Percentiles rank a stretch among this genome's conserved stretches.
phyloP scores from a whole-genome alignment of 2,797 vertebrate genomes.

The Sardinella longiceps region DNA sequence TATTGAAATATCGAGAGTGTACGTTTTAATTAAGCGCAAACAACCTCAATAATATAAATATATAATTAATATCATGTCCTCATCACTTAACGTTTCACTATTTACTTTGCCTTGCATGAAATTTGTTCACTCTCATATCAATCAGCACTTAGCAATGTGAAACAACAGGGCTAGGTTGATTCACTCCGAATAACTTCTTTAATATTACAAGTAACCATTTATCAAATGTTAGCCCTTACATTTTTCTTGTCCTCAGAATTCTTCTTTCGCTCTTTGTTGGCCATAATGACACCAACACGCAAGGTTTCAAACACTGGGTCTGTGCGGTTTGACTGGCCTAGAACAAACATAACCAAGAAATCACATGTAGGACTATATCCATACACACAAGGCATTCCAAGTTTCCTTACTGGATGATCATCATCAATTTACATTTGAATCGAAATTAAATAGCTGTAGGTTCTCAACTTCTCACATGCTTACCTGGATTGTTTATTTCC shows the following conservation, averaged over 20 bases:
- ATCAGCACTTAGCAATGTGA: no score
- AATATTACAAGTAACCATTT: background rate
- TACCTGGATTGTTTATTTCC: slow-evolving; percentile 2
- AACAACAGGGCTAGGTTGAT: no score
- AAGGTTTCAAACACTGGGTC: slow-evolving; percentile 95
- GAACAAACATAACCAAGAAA: slow-evolving; percentile 1
- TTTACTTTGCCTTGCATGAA: no score
- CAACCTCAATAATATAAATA: no score
- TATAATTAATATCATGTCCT: no score
- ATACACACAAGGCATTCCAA: background rate
- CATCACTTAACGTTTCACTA: no score
- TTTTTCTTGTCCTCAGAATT: slow-evolving; percentile 94
- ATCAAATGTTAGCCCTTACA: slow-evolving; percentile 65
- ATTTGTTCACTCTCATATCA: no score
- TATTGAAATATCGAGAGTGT: no score
- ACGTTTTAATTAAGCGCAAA: no score
- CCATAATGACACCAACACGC: slow-evolving; percentile 93
- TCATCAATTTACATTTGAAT: no score
- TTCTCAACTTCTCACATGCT: background rate
- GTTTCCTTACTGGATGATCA: no score
- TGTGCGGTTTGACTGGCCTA: slow-evolving; percentile 81
- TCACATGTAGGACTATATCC: background rate
- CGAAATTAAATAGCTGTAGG: background rate
- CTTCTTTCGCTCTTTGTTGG: slow-evolving; percentile 97
- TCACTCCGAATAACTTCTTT: no score